phyloP scores from a whole-genome alignment of 2,888 invertebrate species.

The Drosophila conformis region DNA sequence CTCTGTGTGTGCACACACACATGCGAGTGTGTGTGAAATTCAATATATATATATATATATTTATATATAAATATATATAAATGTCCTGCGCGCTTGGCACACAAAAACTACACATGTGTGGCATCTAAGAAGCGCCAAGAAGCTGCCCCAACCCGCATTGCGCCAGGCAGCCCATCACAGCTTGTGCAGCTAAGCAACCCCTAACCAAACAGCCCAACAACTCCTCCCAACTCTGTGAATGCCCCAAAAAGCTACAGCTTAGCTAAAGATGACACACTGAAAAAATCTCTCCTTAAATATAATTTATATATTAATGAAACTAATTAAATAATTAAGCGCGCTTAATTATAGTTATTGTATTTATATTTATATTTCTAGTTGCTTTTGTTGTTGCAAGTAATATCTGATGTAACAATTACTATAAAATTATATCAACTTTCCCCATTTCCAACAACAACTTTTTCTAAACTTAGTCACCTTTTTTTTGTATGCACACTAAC shows the following conservation, averaged over 20 bases:
- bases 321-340: no score
- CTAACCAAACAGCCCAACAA: constrained; percentile 4
- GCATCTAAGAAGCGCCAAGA: constrained; percentile 57
- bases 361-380: no score
- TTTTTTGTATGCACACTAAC: background rate
- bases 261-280: constrained; percentile 1
- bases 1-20: background rate
- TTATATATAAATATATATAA: constrained; percentile 9
- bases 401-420: background rate
- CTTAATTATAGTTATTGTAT: background rate
- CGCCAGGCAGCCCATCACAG: background rate
- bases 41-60: background rate
- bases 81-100: constrained; percentile 75
- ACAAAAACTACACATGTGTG: constrained; percentile 74
- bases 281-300: background rate
- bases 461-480: background rate
- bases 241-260: background rate
- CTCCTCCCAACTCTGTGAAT: background rate
- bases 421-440: background rate
- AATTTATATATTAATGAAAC: background rate
- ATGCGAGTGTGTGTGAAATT: background rate
- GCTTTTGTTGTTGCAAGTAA: background rate
- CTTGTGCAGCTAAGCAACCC: constrained; percentile 11
- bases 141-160: constrained; percentile 33
- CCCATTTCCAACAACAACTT: background rate